Percentiles rank a stretch among this genome's conserved stretches.
Conservation (phyloP, 1,140 invertebrate genomes). For the Pygmarrhopalites habei region DNA sequence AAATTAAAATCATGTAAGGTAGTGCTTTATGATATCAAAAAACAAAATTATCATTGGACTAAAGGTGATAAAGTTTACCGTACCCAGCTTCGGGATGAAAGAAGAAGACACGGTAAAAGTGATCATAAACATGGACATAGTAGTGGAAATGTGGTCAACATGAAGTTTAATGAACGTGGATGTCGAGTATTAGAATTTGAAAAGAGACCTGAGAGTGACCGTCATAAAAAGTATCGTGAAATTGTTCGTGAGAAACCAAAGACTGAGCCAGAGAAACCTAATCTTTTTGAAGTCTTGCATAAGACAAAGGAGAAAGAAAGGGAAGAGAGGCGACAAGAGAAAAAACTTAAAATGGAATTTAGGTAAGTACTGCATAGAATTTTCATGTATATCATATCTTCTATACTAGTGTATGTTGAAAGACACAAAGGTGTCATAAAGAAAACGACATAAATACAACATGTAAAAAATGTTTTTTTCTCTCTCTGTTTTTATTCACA, state of each 20-base stretch:
- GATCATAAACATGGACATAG: background rate
- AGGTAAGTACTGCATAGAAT: background rate
- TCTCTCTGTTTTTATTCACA: no score
- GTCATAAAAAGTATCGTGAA: background rate
- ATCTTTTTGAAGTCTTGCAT: constrained; percentile 1
- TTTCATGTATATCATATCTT: no score
- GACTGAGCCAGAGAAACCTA: constrained; percentile 2
- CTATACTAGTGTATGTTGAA: no score
- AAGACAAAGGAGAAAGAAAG: constrained; percentile 3
- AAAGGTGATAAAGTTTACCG: background rate
- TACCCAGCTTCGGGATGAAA: background rate
- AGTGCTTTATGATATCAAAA: background rate
- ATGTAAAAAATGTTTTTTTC: no score
- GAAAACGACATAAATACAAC: no score
- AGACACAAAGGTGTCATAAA: no score
- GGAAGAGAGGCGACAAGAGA: background rate
- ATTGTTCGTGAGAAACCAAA: constrained; percentile 8
- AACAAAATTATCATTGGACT: background rate
- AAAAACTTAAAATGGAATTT: background rate
- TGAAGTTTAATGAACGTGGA: constrained; percentile 18
- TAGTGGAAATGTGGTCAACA: background rate
- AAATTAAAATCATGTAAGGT: background rate
- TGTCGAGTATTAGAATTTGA: constrained; percentile 24
- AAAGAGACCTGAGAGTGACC: background rate
- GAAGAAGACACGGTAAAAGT: background rate